phyloP scores from a whole-genome alignment of 2,888 invertebrate genomes.

The Drosophila seclusa region DNA sequence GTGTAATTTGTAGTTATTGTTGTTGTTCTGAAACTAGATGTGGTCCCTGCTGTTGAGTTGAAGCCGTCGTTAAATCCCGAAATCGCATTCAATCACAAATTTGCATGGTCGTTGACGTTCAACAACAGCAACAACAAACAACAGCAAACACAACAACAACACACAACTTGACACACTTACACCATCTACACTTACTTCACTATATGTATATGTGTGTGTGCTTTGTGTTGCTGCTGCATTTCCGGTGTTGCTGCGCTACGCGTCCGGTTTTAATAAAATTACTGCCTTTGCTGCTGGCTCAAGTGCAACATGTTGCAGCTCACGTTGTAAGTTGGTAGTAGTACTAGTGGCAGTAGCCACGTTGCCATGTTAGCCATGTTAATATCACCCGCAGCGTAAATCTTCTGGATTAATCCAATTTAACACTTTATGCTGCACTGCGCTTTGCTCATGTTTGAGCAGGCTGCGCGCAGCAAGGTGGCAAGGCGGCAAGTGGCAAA shows the following conservation, averaged over 20 bases:
- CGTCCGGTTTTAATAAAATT: slow-evolving; percentile 82
- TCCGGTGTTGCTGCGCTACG: slow-evolving; percentile 79
- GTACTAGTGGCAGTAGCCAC: slow-evolving; percentile 35
- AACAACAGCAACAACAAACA: slow-evolving; percentile 27
- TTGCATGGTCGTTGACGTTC: slow-evolving; percentile 72
- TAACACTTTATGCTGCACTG: slow-evolving; percentile 82
- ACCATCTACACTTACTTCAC: slow-evolving; percentile 41
- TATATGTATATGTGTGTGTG: slow-evolving; percentile 5
- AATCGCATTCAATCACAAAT: slow-evolving; percentile 71
- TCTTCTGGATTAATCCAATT: slow-evolving; percentile 84
- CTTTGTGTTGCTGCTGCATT: slow-evolving; percentile 55
- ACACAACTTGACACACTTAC: slow-evolving; percentile 67
- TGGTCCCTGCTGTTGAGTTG: slow-evolving; percentile 53
- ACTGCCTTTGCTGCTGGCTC: slow-evolving; percentile 53
- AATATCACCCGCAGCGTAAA: slow-evolving; percentile 84
- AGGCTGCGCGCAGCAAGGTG: slow-evolving; percentile 35
- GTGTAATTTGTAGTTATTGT: background rate
- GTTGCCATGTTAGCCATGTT: slow-evolving; percentile 71
- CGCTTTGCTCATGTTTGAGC: slow-evolving; percentile 60
- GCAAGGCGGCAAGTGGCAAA: slow-evolving; percentile 9
- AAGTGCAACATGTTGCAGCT: slow-evolving; percentile 71
- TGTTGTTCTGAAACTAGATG: slow-evolving; percentile 56
- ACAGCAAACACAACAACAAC: slow-evolving; percentile 19
- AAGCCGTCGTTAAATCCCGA: slow-evolving; percentile 69
- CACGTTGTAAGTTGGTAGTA: slow-evolving; percentile 35